phyloP scores from a whole-genome alignment of 2,797 vertebrate species.

The Hybognathus amarus region DNA sequence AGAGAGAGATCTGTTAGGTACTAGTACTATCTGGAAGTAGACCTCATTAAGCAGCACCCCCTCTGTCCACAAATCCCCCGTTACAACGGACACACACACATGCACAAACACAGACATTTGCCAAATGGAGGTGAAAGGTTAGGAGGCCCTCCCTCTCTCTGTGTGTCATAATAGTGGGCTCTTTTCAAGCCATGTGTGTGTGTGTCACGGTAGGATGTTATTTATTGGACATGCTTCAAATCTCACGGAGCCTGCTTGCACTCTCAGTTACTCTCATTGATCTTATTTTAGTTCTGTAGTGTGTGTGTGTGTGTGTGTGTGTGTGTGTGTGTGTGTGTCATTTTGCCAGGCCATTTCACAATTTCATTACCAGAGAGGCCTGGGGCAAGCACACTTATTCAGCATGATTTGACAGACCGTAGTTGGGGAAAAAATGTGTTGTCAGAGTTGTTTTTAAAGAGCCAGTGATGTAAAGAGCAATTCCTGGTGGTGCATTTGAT shows the following conservation, averaged over 20 bases:
- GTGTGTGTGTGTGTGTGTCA: constrained; percentile 34
- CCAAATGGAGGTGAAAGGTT: constrained; percentile 76
- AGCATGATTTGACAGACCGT: constrained; percentile 22
- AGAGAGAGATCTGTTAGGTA: constrained; percentile 49
- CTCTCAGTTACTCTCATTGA: constrained; percentile 79
- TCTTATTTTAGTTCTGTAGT: constrained; percentile 72
- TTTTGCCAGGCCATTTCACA: constrained; percentile 42
- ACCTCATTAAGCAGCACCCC: constrained; percentile 59
- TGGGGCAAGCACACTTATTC: constrained; percentile 35
- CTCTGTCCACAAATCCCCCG: constrained; percentile 32
- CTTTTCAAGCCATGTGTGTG: constrained; percentile 35
- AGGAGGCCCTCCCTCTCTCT: constrained; percentile 55
- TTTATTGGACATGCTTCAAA: constrained; percentile 81
- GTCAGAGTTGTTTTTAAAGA: constrained; percentile 35
- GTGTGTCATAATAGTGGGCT: constrained; percentile 50
- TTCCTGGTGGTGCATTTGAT: constrained; percentile 5
- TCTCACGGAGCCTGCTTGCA: constrained; percentile 76
- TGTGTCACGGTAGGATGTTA: constrained; percentile 77
- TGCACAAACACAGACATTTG: constrained; percentile 75
- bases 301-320: constrained; percentile 39
- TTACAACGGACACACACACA: constrained; percentile 58
- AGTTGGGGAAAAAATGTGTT: neutral
- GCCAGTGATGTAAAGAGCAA: neutral
- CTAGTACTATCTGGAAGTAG: constrained; percentile 37
- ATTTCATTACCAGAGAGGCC: constrained; percentile 39